A percentile compares a stretch with the other conserved stretches of the same genome.
Evolutionary conservation across 2,113 vertebrate genomes (phyloP).

Genomic region (Pipra filicauda): DNA sequence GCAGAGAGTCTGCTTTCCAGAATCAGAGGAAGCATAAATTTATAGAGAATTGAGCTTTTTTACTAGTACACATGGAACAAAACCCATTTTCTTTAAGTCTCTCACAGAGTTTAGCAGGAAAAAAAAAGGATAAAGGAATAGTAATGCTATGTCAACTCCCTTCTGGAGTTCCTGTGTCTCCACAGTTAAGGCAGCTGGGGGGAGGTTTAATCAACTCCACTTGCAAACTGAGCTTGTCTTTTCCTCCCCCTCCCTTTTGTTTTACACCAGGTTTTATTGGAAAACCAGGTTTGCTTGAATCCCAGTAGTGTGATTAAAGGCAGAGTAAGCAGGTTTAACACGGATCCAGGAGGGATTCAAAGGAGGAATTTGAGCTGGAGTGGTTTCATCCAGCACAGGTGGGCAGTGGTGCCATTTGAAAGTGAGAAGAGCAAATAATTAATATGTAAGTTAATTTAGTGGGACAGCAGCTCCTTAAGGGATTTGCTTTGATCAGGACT

Average conservation of each 20-base stretch:
- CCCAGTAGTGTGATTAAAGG: neutral
- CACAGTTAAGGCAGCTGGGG: neutral
- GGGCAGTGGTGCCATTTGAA: neutral
- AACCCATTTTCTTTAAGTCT: neutral
- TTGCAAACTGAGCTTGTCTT: neutral
- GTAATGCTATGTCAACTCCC: neutral
- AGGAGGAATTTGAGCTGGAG: neutral
- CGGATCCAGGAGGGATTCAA: neutral
- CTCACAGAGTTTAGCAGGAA: neutral
- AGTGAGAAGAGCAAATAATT: neutral
- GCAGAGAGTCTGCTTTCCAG: neutral
- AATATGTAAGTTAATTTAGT: neutral
- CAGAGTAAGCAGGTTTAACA: neutral
- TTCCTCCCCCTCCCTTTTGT: neutral
- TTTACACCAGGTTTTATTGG: neutral
- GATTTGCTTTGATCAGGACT: neutral
- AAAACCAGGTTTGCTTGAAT: neutral
- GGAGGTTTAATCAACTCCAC: neutral
- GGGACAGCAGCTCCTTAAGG: neutral
- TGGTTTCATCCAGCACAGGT: rapidly evolving
- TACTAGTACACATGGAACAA: neutral
- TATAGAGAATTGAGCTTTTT: neutral
- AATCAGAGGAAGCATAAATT: neutral
- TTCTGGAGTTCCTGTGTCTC: neutral
- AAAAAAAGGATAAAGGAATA: neutral